A percentile compares a stretch with the other conserved stretches of the same genome.
Evolutionary conservation across 2,797 vertebrate genomes (phyloP).

Genomic region (Falco berigora): DNA sequence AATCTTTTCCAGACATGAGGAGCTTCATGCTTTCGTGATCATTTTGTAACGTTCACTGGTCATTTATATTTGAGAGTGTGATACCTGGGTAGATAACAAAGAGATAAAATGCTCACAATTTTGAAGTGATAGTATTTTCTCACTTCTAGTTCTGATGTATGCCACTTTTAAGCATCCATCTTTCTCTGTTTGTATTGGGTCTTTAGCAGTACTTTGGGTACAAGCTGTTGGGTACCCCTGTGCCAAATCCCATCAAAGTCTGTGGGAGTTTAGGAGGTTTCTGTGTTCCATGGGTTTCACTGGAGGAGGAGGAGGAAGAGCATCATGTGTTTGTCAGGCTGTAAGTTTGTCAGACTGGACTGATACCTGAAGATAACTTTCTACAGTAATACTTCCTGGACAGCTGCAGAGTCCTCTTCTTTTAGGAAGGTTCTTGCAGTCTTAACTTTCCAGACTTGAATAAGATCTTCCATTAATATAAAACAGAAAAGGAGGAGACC

Average conservation of each 20-base stretch:
- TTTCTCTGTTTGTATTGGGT: background rate
- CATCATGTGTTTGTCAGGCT: background rate
- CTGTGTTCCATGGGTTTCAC: background rate
- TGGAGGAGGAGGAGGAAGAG: background rate
- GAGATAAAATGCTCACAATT: background rate
- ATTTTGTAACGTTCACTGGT: background rate
- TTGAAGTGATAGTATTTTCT: background rate
- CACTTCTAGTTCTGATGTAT: background rate
- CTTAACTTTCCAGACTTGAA: background rate
- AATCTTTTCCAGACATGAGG: background rate
- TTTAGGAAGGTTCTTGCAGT: background rate
- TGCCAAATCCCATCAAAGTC: background rate
- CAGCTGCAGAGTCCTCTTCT: background rate
- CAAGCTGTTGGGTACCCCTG: background rate
- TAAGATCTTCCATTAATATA: background rate
- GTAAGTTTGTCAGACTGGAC: background rate
- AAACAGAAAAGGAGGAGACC: background rate
- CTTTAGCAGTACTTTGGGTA: background rate
- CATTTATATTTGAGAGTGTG: background rate
- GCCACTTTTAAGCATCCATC: background rate
- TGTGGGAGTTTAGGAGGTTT: background rate
- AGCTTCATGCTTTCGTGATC: background rate
- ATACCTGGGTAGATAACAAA: background rate
- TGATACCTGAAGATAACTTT: background rate
- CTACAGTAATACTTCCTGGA: background rate